Evolutionary conservation across 2,888 invertebrate genomes (phyloP).

Genomic region (Alentia gelatinosa): DNA sequence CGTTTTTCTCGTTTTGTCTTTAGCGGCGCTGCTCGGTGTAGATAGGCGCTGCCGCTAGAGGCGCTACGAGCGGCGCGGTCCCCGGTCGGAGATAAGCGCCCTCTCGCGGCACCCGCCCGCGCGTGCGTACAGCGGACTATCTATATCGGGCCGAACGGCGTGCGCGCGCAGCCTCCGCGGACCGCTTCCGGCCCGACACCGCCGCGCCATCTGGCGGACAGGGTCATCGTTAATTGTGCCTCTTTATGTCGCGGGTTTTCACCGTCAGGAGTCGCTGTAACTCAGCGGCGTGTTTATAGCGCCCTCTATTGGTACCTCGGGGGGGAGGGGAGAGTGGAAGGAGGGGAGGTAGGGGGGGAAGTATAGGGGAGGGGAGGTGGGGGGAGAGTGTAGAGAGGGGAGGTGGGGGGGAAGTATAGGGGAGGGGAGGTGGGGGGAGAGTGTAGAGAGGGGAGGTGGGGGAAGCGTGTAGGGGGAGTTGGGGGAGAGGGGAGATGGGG

Average conservation of each 20-base stretch:
- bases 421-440: background rate
- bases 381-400: background rate
- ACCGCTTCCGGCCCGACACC: background rate
- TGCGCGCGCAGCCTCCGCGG: background rate
- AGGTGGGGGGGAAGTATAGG: background rate
- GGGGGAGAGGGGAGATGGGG: background rate
- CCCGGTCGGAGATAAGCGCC: background rate
- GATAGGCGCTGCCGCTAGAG: too few relatives aligned
- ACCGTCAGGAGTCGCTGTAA: background rate
- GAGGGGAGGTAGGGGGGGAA: background rate
- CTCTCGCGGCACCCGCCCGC: background rate
- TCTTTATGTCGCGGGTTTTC: background rate
- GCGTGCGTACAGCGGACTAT: background rate
- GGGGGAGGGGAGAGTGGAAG: too few relatives aligned
- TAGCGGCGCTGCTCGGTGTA: background rate
- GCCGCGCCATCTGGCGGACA: background rate
- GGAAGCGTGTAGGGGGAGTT: background rate
- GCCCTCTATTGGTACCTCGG: too few relatives aligned
- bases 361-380: background rate
- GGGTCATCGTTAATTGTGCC: conserved; percentile 1
- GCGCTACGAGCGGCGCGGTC: background rate
- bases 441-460: background rate
- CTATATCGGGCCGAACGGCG: background rate
- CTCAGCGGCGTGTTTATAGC: background rate
- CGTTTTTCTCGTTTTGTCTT: too few relatives aligned